These are phyloP conservation scores for Ptychodera flava DNA, from an alignment of 35 echinoderm and acorn worm genomes.

Conservation along the genomic window DNA sequence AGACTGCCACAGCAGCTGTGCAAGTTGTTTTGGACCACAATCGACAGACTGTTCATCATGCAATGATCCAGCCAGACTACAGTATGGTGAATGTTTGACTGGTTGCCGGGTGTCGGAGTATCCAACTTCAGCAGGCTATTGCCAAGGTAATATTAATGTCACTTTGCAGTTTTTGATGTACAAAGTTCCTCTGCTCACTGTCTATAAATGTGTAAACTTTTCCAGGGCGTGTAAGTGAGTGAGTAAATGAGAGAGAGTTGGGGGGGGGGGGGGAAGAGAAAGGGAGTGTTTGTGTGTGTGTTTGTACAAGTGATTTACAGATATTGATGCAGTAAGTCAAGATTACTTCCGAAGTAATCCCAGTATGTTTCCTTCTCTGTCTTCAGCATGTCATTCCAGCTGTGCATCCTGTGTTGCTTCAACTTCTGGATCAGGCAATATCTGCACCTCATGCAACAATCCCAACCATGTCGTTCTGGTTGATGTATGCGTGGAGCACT, in stretches of 20 bases:
- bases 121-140: slow-evolving; percentile 30
- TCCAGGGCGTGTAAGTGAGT: no score
- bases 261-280: no score
- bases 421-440: slow-evolving; percentile 21
- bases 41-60: slow-evolving; percentile 57
- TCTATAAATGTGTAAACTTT: no score
- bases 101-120: slow-evolving; percentile 61
- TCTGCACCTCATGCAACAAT: slow-evolving; percentile 44
- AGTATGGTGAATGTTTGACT: slow-evolving; percentile 44
- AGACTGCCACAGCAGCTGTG: slow-evolving; percentile 95
- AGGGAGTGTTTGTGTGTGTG: no score
- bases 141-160: slow-evolving; percentile 91
- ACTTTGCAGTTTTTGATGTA: no score
- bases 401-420: neutral
- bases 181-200: no score
- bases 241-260: no score
- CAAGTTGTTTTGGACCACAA: slow-evolving; percentile 44
- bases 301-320: no score
- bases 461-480: slow-evolving; percentile 28
- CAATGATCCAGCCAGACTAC: slow-evolving; percentile 26
- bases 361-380: no score
- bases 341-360: no score
- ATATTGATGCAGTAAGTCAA: no score
- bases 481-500: slow-evolving; percentile 77
- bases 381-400: neutral